phyloP scores from a whole-genome alignment of 2,113 vertebrate species.

The Mus spicilegus region DNA sequence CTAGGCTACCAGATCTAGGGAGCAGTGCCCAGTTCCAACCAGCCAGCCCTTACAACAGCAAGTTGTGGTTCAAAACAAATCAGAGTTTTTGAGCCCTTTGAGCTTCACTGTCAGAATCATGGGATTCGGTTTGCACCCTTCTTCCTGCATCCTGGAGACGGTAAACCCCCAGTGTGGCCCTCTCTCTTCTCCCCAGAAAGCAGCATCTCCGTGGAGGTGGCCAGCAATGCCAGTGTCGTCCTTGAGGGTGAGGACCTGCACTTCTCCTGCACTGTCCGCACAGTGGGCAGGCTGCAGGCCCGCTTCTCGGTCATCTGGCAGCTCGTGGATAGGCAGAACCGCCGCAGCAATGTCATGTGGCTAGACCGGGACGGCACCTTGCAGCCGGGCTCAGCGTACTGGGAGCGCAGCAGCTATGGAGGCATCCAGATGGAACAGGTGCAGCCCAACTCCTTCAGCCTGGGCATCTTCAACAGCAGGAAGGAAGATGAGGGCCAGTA shows the following conservation, averaged over 20 bases:
- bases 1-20: not conserved
- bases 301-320: slow-evolving; percentile 93
- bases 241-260: slow-evolving; percentile 94
- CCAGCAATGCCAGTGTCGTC: slow-evolving; percentile 92
- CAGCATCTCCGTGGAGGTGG: slow-evolving; percentile 94
- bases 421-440: slow-evolving; percentile 93
- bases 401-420: slow-evolving; percentile 93
- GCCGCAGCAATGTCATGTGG: slow-evolving; percentile 90
- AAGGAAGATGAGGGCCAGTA: slow-evolving; percentile 95
- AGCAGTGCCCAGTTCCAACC: not conserved
- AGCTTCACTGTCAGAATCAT: not conserved
- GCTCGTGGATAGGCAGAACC: slow-evolving; percentile 89
- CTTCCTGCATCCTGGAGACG: not conserved
- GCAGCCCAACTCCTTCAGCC: slow-evolving; percentile 88
- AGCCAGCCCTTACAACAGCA: not conserved
- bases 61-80: not conserved
- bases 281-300: slow-evolving; percentile 85
- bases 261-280: slow-evolving; percentile 91
- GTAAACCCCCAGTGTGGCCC: not conserved
- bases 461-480: slow-evolving; percentile 93
- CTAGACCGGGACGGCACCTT: slow-evolving; percentile 93
- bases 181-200: slow-evolving; percentile 90
- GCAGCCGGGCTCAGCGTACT: slow-evolving; percentile 89
- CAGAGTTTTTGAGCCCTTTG: not conserved
- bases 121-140: not conserved